Base-by-base conservation (phyloP, 2,797 vertebrate genomes). In the Miichthys miiuy region DNA sequence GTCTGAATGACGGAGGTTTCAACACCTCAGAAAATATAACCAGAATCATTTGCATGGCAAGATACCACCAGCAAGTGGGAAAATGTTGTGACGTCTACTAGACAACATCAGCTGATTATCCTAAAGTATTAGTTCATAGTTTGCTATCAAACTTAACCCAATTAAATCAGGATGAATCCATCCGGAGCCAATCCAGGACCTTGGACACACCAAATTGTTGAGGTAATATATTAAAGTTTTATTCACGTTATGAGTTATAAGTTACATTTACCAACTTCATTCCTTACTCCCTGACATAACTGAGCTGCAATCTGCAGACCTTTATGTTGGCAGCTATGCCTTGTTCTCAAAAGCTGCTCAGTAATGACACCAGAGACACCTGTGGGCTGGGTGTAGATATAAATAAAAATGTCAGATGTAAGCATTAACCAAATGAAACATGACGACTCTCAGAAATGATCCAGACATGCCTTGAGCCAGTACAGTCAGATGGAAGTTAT, bases 381-480 rank as follows among this genome's bases (percentile, higher is more conserved):
- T 56, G 73, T 72, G 63, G 62, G 67, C 73, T 48, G 47, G 10
- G 13, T 54, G 55, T 50, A 16, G 55, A 63, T 73, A 62, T 56
- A 69, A 69, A 63, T 72, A 69, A 62, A 76, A 73, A 79, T 67
- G 47, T 77, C 64, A 67, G n/a, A 56, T 50, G 51, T 41, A 82
- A 78, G 80, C 50, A 80, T 69, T 1, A 48, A 77, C 41, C 38
- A 68, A 69, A 63, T 63, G 46, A 83, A 79, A 76, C 44, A 51
- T 16, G 11, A 72, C 10, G 4, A 57, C 42, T 38, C 5, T 69
- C 52, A 69, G 50, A 62, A 60, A 68, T 66, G 0, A 64, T 42
- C 30, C 56, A 38, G 56, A 9, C 12, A 47, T 0, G 18, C 47
- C 62, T 57, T 9, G 7, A 48, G 68, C 56, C 55, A 56, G 16